Base-by-base conservation (phyloP, 2,797 vertebrate genomes). In the Pangasius larnaudii region DNA sequence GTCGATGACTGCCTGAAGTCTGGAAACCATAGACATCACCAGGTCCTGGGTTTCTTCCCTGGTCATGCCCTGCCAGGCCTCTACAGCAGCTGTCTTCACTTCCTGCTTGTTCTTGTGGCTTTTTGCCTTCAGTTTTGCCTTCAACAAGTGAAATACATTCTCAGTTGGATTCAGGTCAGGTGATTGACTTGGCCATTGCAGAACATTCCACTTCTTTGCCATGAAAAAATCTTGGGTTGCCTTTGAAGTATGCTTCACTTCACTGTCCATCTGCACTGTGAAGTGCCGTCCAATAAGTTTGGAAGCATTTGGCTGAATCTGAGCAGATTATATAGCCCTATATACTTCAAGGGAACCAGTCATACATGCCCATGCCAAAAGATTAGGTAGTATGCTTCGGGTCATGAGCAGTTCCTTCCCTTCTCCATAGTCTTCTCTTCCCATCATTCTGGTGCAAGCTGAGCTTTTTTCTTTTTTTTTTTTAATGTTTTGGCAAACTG, bases 201-300 rank as follows among this genome's bases (percentile, higher is more conserved):
- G 14, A 36, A 36, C 14, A 69, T 36, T 36, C 5, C 69, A 39
- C 36, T 19, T 71, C 67, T 71, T 74, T 75, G 72, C 72, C 42
- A 27, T 72, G 3, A 72, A 72, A 72, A 71, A 69, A 0, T 36
- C 30, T 67, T 63, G 30, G 1, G 22, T 13, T 51, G 74, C 14
- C 5, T 51, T 51, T 49, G 74, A 51, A 27, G 46, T 42, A 42
- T 24, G 9, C 69, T 42, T 10, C 19, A 11, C 10, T 42, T 71
- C 72, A 49, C 11, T 77, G n/a, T 79, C 59, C 36, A 72, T 83
- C 61, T 86, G 83, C 79, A 75, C 80, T 80, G 75, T 84, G 51
- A 84, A 84, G 74, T 30, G 4, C 13, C 3, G 6, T 67, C 63
- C n/a, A 84, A 72, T 79, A 71, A 8, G 42, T 2, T 49, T n/a